Conservation (phyloP, 2,888 invertebrate species). For the Cecidostiba fungosa region DNA sequence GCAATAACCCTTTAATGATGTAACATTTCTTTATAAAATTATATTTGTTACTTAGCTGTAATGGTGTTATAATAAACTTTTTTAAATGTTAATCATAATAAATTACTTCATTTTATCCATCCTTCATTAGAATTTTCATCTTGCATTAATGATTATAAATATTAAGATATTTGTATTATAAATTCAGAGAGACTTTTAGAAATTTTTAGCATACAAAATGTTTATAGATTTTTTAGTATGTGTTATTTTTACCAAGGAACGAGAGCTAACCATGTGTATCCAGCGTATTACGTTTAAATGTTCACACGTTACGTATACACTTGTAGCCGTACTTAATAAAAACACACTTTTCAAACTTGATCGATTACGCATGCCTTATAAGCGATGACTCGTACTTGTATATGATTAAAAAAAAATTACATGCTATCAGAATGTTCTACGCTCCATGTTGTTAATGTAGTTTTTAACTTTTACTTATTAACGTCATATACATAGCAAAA, state of each 20-base stretch:
- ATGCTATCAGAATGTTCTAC: not conserved
- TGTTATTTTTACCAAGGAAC: slow-evolving; percentile 4
- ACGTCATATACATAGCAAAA: not conserved
- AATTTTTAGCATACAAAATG: not conserved
- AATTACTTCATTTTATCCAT: not conserved
- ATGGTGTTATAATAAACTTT: not conserved
- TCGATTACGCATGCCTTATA: not conserved
- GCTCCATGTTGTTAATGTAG: too few relatives aligned
- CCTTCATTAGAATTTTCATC: not conserved
- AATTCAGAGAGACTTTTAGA: not conserved
- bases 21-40: not conserved
- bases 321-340: slow-evolving; percentile 12
- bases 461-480: not conserved
- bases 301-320: slow-evolving; percentile 25
- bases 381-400: not conserved
- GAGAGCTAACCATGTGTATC: not conserved
- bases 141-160: not conserved
- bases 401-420: too few relatives aligned
- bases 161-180: too few relatives aligned
- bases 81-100: not conserved
- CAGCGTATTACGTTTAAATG: not conserved
- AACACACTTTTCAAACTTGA: slow-evolving; percentile 21
- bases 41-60: not conserved
- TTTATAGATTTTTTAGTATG: not conserved
- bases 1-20: not conserved